phyloP scores from a whole-genome alignment of 2,797 vertebrate species.

The Melopsittacus undulatus region DNA sequence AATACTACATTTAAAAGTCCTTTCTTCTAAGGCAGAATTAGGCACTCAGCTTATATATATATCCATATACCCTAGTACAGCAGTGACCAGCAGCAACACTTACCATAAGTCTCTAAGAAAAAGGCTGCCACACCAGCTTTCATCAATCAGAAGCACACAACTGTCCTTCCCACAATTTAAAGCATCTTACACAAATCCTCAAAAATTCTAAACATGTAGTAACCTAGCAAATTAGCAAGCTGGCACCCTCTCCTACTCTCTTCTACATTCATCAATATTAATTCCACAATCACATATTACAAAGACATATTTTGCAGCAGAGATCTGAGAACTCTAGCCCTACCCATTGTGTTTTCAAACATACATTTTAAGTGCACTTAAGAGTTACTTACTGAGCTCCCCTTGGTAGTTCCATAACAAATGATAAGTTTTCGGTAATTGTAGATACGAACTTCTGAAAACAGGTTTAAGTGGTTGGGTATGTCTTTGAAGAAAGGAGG shows the following conservation, averaged over 20 bases:
- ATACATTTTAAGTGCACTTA: not conserved
- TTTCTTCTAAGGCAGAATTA: not conserved
- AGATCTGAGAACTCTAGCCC: not conserved
- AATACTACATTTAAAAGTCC: not conserved
- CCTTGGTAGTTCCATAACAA: constrained; percentile 95
- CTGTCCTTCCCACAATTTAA: not conserved
- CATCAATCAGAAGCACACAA: not conserved
- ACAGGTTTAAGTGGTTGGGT: constrained; percentile 91
- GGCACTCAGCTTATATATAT: not conserved
- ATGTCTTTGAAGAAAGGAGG: constrained; percentile 82
- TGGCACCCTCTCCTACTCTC: not conserved
- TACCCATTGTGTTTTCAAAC: not conserved
- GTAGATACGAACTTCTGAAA: constrained; percentile 97
- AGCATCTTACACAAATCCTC: not conserved
- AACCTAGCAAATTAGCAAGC: not conserved
- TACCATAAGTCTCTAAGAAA: not conserved
- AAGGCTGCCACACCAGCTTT: not conserved
- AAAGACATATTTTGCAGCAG: not conserved
- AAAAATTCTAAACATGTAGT: not conserved
- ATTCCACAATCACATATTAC: not conserved
- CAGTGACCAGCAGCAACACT: not conserved
- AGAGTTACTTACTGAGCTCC: constrained; percentile 88
- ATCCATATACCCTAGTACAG: not conserved
- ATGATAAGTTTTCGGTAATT: constrained; percentile 98
- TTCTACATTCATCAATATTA: not conserved